Evolutionary conservation across 2,113 vertebrate genomes (phyloP).

Genomic region (Trinectes maculatus): DNA sequence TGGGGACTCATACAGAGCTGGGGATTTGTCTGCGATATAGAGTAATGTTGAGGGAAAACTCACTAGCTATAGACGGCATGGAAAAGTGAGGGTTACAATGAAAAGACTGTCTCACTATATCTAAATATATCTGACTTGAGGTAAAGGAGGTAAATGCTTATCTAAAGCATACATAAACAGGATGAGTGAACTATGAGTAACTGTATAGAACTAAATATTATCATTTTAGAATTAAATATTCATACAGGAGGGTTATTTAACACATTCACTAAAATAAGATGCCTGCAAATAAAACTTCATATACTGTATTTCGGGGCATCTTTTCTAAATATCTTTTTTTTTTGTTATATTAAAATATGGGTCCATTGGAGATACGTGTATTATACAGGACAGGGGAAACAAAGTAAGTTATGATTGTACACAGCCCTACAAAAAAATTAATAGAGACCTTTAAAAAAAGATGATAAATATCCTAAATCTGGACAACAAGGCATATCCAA

Average conservation of each 20-base stretch:
- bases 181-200: not conserved
- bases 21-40: constrained; percentile 69
- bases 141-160: not conserved
- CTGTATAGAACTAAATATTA: too few relatives aligned
- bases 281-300: not conserved
- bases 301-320: not conserved
- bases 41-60: constrained; percentile 39
- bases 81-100: constrained; percentile 7
- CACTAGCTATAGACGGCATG: constrained; percentile 24
- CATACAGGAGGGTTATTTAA: not conserved
- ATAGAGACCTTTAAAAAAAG: constrained; percentile 1
- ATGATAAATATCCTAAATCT: constrained; percentile 66
- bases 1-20: constrained; percentile 54
- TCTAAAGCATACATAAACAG: not conserved
- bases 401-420: constrained; percentile 24
- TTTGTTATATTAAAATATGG: not conserved
- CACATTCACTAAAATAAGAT: not conserved
- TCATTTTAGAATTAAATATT: not conserved
- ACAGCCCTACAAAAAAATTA: constrained; percentile 22
- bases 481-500: constrained; percentile 50
- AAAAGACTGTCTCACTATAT: not conserved
- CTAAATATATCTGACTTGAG: not conserved
- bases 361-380: not conserved
- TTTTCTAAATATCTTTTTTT: not conserved
- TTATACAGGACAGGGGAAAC: not conserved